Base-by-base conservation (phyloP, 2,888 invertebrate genomes). In the Orthosia gothica region DNA sequence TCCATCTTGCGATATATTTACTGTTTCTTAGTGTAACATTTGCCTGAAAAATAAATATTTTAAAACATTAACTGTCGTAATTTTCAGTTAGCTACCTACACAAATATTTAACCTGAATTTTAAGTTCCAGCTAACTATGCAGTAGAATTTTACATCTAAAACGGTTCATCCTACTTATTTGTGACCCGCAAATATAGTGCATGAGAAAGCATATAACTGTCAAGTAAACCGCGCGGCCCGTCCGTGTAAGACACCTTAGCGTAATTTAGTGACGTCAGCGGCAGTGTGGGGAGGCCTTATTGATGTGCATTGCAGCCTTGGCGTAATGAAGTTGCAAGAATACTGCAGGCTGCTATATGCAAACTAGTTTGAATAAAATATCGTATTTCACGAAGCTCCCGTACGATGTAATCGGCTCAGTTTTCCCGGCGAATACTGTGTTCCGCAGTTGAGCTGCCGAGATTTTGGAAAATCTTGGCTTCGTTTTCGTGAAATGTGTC, bases 121-220 rank as follows among this genome's bases (percentile, higher is more conserved):
- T 47, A 47, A 20, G 7, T 55, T 13, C 15, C 26, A 52, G 20
- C 45, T 2, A 55, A 52, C 16, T 23, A 47, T 66, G 47, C 66
- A 58, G 49, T 54, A 26, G 20, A 64, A 74, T 57, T 54, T 61
- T 62, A 58, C 13, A 32, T 62, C 32, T 45, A 40, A 70, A 68
- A 65, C 50, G n/a, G 49, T 50, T 20, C 47, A 49, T 62, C 26
- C 23, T 23, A 50, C 45, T 87, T 88, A 89, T 90, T 90, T 90
- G 90, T 77, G 88, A 82, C 81, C 83, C 85, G 88, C 87, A 89
- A 88, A 89, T 89, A 91, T 91, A 81, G 64, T 90, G 91, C 90
- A 91, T 87, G 89, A 86, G 89, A 82, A 88, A 88, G 87, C 87
- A 82, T 88, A 88, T 85, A 85, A 84, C 86, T 89, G 88, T 89